Conservation (phyloP, 1,140 invertebrate genomes). For the Drosophila pachea region DNA sequence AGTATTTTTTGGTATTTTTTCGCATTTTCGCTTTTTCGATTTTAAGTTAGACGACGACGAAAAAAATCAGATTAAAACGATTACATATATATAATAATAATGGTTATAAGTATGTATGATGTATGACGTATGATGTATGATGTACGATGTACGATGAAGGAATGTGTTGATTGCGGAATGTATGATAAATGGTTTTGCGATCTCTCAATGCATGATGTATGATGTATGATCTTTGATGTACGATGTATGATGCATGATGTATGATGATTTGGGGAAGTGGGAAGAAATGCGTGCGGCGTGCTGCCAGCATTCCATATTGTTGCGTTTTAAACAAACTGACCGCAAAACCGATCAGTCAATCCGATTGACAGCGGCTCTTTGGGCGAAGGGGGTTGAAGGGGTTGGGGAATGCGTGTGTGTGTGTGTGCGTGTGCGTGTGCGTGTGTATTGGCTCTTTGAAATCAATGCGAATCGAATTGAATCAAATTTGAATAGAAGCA, state of each 20-base stretch:
- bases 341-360: constrained; percentile 2
- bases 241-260: constrained; percentile 23
- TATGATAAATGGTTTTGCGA: no score
- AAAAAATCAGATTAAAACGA: constrained; percentile 54
- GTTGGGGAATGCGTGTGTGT: no score
- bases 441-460: constrained; percentile 24
- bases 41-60: constrained; percentile 61
- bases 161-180: no score
- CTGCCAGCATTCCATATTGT: constrained; percentile 8
- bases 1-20: constrained; percentile 29
- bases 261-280: not conserved
- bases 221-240: constrained; percentile 23
- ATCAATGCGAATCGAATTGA: constrained; percentile 60
- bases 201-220: constrained; percentile 11
- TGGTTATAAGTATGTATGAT: constrained; percentile 52
- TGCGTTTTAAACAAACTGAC: constrained; percentile 24
- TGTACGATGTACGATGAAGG: constrained; percentile 28
- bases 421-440: not conserved
- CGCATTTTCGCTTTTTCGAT: constrained; percentile 9
- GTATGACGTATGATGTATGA: constrained; percentile 33
- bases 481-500: constrained; percentile 54
- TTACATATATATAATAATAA: constrained; percentile 59
- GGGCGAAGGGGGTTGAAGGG: not conserved
- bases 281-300: no score
- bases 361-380: constrained; percentile 40